A percentile compares a stretch with the other conserved stretches of the same genome.
Evolutionary conservation across 2,888 invertebrate genomes (phyloP).

Genomic region (Hoplodrina ambigua): DNA sequence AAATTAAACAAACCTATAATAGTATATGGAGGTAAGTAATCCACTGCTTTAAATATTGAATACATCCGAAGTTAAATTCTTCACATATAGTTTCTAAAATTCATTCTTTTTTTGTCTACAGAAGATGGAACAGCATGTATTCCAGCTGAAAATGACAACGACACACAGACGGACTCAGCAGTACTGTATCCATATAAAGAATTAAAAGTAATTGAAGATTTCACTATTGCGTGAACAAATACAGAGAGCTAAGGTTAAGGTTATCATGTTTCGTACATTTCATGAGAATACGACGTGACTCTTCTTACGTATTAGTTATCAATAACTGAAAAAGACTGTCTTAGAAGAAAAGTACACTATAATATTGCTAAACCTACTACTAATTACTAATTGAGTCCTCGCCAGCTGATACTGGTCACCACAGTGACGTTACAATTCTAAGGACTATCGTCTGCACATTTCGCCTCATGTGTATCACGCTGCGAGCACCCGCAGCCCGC

Average conservation of each 20-base stretch:
- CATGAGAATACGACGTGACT: constrained; percentile 6
- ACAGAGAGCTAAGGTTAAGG: constrained; percentile 13
- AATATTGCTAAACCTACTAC: no score
- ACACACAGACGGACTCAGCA: constrained; percentile 75
- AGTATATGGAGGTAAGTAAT: constrained; percentile 80
- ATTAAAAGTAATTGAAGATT: constrained; percentile 81
- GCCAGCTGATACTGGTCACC: no score
- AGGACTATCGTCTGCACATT: no score
- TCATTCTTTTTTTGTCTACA: constrained; percentile 45
- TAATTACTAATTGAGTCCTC: no score
- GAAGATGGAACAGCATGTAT: constrained; percentile 71
- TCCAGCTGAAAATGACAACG: constrained; percentile 76
- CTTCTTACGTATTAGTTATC: constrained; percentile 4
- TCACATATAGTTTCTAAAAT: not conserved
- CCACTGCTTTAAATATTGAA: not conserved
- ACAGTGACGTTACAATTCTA: no score
- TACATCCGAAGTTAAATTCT: not conserved
- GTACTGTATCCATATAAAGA: constrained; percentile 79
- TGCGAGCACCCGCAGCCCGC: no score
- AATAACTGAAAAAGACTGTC: constrained; percentile 30
- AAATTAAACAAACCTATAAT: constrained; percentile 84
- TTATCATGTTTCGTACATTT: constrained; percentile 26
- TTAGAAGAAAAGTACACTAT: constrained; percentile 18
- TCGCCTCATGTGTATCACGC: no score
- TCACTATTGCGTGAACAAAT: constrained; percentile 66